These are phyloP conservation scores for Leptinotarsa haldemani DNA, from an alignment of 2,888 invertebrate genomes.

Conservation along the genomic window DNA sequence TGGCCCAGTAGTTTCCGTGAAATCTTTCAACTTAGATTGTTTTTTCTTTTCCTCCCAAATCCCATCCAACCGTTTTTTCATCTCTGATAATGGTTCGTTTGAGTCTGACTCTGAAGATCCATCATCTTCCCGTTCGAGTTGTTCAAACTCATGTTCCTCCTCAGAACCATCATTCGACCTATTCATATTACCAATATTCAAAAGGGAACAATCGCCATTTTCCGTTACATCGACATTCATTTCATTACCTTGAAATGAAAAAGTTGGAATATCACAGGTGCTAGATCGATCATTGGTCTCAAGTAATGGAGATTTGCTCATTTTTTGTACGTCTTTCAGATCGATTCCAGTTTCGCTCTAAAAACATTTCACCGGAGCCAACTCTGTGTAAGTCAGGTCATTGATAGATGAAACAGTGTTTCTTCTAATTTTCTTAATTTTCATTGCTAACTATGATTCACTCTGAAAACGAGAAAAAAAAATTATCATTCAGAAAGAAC, in stretches of 20 bases:
- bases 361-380: slow-evolving; percentile 9
- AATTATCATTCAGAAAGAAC: too few relatives aligned
- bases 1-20: slow-evolving; percentile 9
- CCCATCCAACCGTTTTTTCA: slow-evolving; percentile 7
- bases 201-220: slow-evolving; percentile 9
- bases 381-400: slow-evolving; percentile 6
- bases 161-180: slow-evolving; percentile 7
- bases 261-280: background rate
- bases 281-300: background rate
- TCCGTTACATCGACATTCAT: background rate
- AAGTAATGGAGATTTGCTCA: background rate
- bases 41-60: slow-evolving; percentile 1
- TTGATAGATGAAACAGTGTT: too few relatives aligned
- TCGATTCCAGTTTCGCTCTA: slow-evolving; percentile 7
- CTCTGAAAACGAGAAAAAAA: too few relatives aligned
- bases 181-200: slow-evolving; percentile 9
- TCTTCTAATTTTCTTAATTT: too few relatives aligned
- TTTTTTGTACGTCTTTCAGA: background rate
- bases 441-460: too few relatives aligned
- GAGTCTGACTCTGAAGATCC: slow-evolving; percentile 9
- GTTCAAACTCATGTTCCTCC: slow-evolving; percentile 7
- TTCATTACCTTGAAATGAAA: slow-evolving; percentile 1
- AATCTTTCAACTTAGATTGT: background rate
- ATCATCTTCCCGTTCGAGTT: slow-evolving; percentile 3
- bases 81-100: slow-evolving; percentile 5